A percentile compares a stretch with the other conserved stretches of the same genome.
These are phyloP conservation scores for Drosophila tripunctata DNA, from an alignment of 2,888 invertebrate genomes.

Conservation along the genomic window DNA sequence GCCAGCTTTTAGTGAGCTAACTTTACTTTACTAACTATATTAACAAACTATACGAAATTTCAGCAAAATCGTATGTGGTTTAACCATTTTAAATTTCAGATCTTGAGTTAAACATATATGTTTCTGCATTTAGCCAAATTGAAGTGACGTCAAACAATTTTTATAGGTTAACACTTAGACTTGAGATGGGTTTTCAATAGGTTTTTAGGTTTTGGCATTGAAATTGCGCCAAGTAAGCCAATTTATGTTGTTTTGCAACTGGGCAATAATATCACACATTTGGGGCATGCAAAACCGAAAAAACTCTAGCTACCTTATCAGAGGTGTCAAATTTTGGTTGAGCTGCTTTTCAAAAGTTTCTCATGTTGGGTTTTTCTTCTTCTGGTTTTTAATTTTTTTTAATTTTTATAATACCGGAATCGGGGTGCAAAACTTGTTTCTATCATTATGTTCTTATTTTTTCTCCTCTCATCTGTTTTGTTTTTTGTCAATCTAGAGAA, in stretches of 20 bases:
- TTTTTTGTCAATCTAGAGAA: slow-evolving; percentile 5
- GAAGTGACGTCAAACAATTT: slow-evolving; percentile 3
- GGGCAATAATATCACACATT: slow-evolving; percentile 50
- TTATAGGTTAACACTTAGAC: neutral
- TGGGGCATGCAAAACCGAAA: slow-evolving; percentile 46
- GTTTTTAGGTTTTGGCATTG: slow-evolving; percentile 46
- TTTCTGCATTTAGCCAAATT: neutral
- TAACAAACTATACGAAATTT: neutral
- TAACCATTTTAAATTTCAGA: neutral
- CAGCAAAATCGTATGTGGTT: neutral
- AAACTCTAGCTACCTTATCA: slow-evolving; percentile 16
- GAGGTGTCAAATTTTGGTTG: slow-evolving; percentile 39
- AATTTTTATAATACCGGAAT: too few species aligned
- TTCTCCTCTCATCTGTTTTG: neutral
- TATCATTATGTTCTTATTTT: neutral
- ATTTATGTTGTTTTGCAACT: slow-evolving; percentile 39
- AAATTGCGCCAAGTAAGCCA: slow-evolving; percentile 46
- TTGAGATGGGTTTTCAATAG: slow-evolving; percentile 12
- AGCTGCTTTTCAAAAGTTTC: neutral
- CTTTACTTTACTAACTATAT: neutral
- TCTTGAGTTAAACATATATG: neutral
- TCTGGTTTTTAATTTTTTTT: too few species aligned
- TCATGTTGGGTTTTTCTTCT: neutral
- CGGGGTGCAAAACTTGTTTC: slow-evolving; percentile 42
- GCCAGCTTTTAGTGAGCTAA: too few species aligned